Evolutionary conservation across 2,888 invertebrate genomes (phyloP).

Genomic region (Tolmerus cingulatus): DNA sequence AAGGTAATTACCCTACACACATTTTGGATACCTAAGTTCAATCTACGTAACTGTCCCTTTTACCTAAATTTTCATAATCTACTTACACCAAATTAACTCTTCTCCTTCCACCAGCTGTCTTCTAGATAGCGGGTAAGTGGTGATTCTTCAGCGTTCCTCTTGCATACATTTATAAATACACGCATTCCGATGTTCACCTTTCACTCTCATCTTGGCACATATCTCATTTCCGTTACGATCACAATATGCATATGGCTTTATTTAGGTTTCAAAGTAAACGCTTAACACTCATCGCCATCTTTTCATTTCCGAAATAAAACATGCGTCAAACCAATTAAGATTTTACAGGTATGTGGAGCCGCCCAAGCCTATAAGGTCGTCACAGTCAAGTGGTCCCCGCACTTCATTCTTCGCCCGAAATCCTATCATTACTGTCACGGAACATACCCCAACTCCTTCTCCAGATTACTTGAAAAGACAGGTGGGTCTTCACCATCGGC

Average conservation of each 20-base stretch:
- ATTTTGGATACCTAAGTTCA: neutral
- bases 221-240: neutral
- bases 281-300: neutral
- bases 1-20: constrained; percentile 71
- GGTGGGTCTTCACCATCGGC: constrained; percentile 62
- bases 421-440: constrained; percentile 96
- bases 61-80: constrained; percentile 4
- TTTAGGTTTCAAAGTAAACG: neutral
- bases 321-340: constrained; percentile 55
- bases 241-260: constrained; percentile 46
- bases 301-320: constrained; percentile 49
- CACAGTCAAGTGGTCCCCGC: constrained; percentile 59
- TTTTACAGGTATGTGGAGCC: constrained; percentile 64
- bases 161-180: neutral
- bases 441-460: constrained; percentile 92
- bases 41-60: neutral
- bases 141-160: neutral
- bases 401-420: constrained; percentile 74
- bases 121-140: constrained; percentile 65
- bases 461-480: constrained; percentile 85
- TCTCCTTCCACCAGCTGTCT: constrained; percentile 61
- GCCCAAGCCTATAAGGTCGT: constrained; percentile 57
- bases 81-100: constrained; percentile 38
- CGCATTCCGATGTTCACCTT: neutral
- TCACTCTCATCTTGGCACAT: neutral